Conservation (phyloP, 1,140 invertebrate species). For the Magallana angulata region DNA sequence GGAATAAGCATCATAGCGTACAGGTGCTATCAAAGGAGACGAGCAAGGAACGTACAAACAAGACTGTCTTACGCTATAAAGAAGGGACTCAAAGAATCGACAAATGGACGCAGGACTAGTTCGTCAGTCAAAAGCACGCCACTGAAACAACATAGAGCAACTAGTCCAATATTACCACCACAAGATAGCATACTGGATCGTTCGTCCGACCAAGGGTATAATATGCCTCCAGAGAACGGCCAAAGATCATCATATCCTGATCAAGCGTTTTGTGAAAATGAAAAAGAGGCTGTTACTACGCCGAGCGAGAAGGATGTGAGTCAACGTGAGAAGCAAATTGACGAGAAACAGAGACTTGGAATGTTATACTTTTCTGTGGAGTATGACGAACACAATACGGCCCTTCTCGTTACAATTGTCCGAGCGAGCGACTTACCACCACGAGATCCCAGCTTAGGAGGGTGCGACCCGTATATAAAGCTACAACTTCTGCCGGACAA, state of each 20-base stretch:
- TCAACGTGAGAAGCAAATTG: constrained; percentile 59
- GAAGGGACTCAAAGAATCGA: constrained; percentile 75
- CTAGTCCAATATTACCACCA: constrained; percentile 71
- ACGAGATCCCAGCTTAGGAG: constrained; percentile 82
- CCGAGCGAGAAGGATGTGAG: constrained; percentile 62
- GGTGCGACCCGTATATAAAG: constrained; percentile 93
- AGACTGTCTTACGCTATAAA: constrained; percentile 77
- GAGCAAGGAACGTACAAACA: constrained; percentile 72
- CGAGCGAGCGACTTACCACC: constrained; percentile 80
- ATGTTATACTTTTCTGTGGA: constrained; percentile 87
- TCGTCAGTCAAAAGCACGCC: constrained; percentile 59
- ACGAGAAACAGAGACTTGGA: constrained; percentile 83
- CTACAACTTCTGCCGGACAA: constrained; percentile 91
- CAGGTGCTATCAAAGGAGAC: constrained; percentile 74
- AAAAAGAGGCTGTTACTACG: constrained; percentile 79
- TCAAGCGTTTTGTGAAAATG: constrained; percentile 76
- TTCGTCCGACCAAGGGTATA: constrained; percentile 59
- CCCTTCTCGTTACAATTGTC: constrained; percentile 93
- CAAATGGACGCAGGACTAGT: constrained; percentile 67
- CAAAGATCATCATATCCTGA: constrained; percentile 57
- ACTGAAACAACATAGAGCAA: constrained; percentile 74
- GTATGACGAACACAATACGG: constrained; percentile 92
- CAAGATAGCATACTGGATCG: constrained; percentile 55
- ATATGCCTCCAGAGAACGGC: constrained; percentile 65
- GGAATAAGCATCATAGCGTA: constrained; percentile 69